These are phyloP conservation scores for Neotoxoptera formosana DNA, from an alignment of 1,140 invertebrate species.

Conservation along the genomic window DNA sequence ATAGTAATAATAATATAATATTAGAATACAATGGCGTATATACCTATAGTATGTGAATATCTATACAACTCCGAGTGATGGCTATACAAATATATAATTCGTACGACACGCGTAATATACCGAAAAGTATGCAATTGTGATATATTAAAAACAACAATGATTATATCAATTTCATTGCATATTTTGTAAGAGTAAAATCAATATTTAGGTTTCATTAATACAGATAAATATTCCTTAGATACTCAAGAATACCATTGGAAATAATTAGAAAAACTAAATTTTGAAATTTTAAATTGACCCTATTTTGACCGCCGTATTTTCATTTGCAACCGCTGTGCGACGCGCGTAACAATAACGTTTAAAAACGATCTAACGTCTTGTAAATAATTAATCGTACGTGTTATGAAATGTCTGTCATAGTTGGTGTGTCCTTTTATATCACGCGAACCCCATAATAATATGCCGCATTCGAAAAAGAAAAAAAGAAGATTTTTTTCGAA, in stretches of 20 bases:
- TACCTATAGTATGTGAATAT: neutral
- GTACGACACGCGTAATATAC: neutral
- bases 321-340: no score
- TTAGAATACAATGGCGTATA: no score
- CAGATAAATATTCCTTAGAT: no score
- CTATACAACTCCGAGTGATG: neutral
- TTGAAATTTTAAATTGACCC: no score
- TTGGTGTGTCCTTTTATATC: neutral
- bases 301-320: no score
- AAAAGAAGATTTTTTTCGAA: slow-evolving; percentile 16
- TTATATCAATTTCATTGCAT: no score
- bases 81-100: neutral
- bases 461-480: neutral
- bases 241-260: no score
- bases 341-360: neutral
- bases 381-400: slow-evolving; percentile 15
- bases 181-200: no score
- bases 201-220: no score
- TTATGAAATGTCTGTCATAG: slow-evolving; percentile 12
- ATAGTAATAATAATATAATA: neutral
- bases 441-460: neutral
- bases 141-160: no score
- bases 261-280: no score
- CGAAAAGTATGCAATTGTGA: no score
- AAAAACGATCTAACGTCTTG: neutral